Percentiles rank a stretch among this genome's conserved stretches.
These are phyloP conservation scores for Prionailurus viverrinus DNA, from an alignment of 2,113 vertebrate genomes.

Conservation along the genomic window DNA sequence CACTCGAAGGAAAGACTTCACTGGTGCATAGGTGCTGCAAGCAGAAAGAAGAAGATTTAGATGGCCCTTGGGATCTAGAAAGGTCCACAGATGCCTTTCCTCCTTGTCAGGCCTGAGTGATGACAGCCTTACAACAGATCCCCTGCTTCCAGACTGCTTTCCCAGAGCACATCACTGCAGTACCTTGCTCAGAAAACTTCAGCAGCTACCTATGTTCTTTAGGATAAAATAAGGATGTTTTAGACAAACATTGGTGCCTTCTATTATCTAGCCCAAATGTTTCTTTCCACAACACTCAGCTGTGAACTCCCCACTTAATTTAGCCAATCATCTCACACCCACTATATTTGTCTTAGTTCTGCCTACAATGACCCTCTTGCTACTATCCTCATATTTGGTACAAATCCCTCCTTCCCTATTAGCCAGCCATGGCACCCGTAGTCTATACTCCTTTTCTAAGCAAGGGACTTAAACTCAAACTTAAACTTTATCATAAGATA, in stretches of 20 bases:
- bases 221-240: neutral
- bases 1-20: constrained; percentile 98
- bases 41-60: constrained; percentile 64
- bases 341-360: neutral
- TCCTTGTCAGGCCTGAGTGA: neutral
- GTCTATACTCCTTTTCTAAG: neutral
- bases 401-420: neutral
- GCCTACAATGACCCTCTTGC: neutral
- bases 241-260: neutral
- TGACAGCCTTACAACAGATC: neutral
- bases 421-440: neutral
- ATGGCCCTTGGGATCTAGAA: neutral
- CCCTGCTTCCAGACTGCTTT: neutral
- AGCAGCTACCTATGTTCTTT: neutral
- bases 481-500: neutral
- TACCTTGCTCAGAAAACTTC: neutral
- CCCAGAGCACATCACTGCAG: neutral
- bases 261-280: neutral
- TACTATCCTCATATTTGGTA: neutral
- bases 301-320: neutral
- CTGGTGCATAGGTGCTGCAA: constrained; percentile 96
- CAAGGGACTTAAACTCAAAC: neutral
- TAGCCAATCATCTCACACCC: neutral
- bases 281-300: neutral
- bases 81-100: neutral